Base-by-base conservation (phyloP, 2,888 invertebrate species). In the Teleogryllus oceanicus region DNA sequence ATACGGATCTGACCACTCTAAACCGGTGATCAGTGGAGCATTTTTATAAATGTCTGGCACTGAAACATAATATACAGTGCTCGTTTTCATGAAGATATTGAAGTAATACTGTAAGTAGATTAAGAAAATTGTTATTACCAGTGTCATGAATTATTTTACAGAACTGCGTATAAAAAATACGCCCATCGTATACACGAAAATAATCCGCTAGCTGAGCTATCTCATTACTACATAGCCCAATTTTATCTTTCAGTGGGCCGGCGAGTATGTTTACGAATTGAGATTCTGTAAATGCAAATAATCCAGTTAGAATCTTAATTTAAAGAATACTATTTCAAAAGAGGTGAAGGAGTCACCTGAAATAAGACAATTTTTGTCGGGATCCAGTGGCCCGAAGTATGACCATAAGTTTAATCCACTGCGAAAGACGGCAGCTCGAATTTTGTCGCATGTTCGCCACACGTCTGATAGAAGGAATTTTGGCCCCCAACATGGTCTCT, bases 401-500 rank as follows among this genome's bases (percentile, higher is more conserved):
- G 92, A 90, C 90, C 92, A 92, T 76, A 94, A 88, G 87, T 92
- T 91, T 83, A 94, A 89, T 18, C 92, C 92, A 83, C 92, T 90
- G 82, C 93, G 91, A 87, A 93, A 93, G 80, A 92, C 90, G 4
- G 93, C 92, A 20, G 92, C 92, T 82, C 94, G 91, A 85, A 94
- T 93, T 89, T 94, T 94, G 87, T 94, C 93, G 88, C 93, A 94
- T 49, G 92, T 92, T 85, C 93, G 90, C 94, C 94, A 94, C 80
- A 94, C 91, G 86, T 93, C 92, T 77, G 91, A 90, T 82, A 93
- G 87, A 20, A 81, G 62, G n/a, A 83, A 21, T 16, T 75, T 50
- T 79, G 62, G 62, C n/a, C 62, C 62, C 62, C 62, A 62, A n/a
- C 62, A 62, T 62, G 62, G 62, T 62, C n/a, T 62, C n/a, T 62